phyloP scores from a whole-genome alignment of 1,140 invertebrate species.

The Ectropis grisescens region DNA sequence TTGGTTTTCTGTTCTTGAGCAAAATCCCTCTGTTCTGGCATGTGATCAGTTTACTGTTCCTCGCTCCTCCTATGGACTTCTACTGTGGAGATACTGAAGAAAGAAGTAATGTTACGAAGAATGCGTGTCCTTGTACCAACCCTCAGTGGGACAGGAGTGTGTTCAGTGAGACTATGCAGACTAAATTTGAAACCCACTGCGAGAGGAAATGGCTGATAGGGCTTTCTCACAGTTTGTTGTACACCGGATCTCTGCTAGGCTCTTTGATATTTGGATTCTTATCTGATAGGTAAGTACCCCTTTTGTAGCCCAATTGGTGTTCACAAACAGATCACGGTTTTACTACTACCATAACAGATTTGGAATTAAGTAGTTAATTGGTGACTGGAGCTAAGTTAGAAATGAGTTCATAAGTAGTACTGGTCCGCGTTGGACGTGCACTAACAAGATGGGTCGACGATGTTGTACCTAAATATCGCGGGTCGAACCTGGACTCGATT shows the following conservation, averaged over 20 bases:
- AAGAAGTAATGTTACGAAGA: constrained; percentile 13
- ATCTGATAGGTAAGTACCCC: constrained; percentile 33
- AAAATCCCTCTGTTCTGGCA: constrained; percentile 42
- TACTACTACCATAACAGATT: too few species aligned
- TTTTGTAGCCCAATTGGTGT: too few species aligned
- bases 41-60: constrained; percentile 33
- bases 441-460: too few species aligned
- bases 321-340: too few species aligned
- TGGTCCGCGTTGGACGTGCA: too few species aligned
- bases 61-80: constrained; percentile 38
- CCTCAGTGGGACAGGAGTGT: constrained; percentile 31
- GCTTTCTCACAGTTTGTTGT: constrained; percentile 38
- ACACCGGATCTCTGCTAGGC: constrained; percentile 31
- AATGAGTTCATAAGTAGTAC: too few species aligned
- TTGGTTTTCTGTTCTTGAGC: constrained; percentile 25
- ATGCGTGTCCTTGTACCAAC: constrained; percentile 34
- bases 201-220: constrained; percentile 32
- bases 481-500: too few species aligned
- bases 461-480: too few species aligned
- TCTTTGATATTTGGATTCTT: constrained; percentile 36
- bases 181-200: constrained; percentile 34
- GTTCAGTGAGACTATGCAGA: constrained; percentile 39
- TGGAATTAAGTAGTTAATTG: too few species aligned
- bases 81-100: constrained; percentile 16
- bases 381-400: too few species aligned